phyloP scores from a whole-genome alignment of 2,113 vertebrate species.

The Benitochromis conjunctus region DNA sequence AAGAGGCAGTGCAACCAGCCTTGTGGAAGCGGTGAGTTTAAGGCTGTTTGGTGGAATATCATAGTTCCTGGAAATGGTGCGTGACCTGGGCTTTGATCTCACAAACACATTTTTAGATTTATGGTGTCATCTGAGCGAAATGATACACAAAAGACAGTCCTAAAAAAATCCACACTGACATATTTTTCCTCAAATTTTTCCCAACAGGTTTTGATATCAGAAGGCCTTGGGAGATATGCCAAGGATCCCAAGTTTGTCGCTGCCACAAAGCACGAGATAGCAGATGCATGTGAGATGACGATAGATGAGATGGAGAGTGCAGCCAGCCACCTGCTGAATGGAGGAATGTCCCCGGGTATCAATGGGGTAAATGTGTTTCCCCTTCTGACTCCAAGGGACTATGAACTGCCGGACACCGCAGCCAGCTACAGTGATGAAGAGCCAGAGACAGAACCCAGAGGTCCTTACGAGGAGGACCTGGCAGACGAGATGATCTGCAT shows the following conservation, averaged over 20 bases:
- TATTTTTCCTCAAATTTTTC: neutral
- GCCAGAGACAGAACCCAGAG: slow-evolving; percentile 75
- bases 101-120: neutral
- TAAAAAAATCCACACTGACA: neutral
- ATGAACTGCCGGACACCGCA: slow-evolving; percentile 88
- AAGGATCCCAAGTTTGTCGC: slow-evolving; percentile 98
- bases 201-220: slow-evolving; percentile 92
- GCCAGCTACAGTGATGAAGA: slow-evolving; percentile 94
- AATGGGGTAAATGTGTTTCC: slow-evolving; percentile 83
- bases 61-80: neutral
- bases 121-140: neutral
- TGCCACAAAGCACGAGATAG: slow-evolving; percentile 95
- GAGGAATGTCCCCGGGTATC: slow-evolving; percentile 75
- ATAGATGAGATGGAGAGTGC: slow-evolving; percentile 99
- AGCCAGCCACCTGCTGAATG: slow-evolving; percentile 91
- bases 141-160: neutral
- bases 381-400: slow-evolving; percentile 79
- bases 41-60: neutral
- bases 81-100: neutral
- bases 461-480: slow-evolving; percentile 92
- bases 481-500: slow-evolving; percentile 99
- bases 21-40: slow-evolving; percentile 93
- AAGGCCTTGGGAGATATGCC: slow-evolving; percentile 93
- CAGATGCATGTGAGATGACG: slow-evolving; percentile 96
- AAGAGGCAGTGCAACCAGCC: slow-evolving; percentile 92